phyloP scores from a whole-genome alignment of 2,113 vertebrate species.

The Otocyon megalotis region DNA sequence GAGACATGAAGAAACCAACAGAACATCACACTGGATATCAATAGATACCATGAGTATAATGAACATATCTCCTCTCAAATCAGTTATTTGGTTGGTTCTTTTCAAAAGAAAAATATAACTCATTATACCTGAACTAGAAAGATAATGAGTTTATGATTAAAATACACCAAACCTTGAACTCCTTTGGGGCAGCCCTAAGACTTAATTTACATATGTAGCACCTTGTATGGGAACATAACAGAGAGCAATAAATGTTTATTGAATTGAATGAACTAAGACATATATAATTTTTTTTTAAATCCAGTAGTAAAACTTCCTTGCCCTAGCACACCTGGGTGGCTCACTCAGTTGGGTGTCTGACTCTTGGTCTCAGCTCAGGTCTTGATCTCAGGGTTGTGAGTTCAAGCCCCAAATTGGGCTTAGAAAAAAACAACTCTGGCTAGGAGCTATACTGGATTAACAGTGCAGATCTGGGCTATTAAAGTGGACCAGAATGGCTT shows the following conservation, averaged over 20 bases:
- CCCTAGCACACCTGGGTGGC: not conserved
- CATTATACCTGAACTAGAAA: slow-evolving; percentile 25
- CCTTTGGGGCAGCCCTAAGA: not conserved
- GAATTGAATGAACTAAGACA: slow-evolving; percentile 26
- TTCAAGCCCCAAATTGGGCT: not conserved
- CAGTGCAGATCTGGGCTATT: not conserved
- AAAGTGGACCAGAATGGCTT: not conserved
- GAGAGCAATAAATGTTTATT: not conserved
- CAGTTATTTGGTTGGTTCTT: not conserved
- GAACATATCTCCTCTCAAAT: not conserved
- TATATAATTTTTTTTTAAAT: not conserved
- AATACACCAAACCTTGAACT: not conserved
- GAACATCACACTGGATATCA: not conserved
- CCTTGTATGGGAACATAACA: not conserved
- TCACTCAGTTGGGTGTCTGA: not conserved
- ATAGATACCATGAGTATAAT: not conserved
- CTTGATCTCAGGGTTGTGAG: not conserved
- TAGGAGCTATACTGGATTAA: not conserved
- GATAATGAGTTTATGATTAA: not conserved
- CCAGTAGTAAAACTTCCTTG: not conserved
- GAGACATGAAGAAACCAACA: not conserved
- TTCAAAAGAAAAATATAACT: not conserved
- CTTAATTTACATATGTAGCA: not conserved
- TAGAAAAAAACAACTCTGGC: not conserved
- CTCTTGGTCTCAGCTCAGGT: not conserved